Conservation (phyloP, 2,797 vertebrate species). For the Florisuga fusca region DNA sequence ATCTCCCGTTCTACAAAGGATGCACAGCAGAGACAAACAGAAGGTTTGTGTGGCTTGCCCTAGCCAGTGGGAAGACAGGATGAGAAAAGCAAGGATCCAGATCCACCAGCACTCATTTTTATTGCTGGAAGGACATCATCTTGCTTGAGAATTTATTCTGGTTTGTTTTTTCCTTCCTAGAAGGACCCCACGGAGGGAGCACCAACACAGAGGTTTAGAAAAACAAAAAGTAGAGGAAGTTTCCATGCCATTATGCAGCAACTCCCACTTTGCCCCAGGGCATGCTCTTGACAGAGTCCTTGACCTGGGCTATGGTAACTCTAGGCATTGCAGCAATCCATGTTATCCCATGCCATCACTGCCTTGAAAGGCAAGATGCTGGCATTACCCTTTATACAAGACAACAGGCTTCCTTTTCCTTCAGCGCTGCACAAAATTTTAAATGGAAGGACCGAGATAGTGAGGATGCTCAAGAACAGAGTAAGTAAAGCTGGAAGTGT, state of each 20-base stretch:
- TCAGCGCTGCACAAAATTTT: not conserved
- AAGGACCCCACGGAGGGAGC: not conserved
- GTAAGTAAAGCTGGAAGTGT: not conserved
- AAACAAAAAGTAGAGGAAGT: not conserved
- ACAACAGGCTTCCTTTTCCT: not conserved
- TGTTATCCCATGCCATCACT: not conserved
- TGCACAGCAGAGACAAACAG: not conserved
- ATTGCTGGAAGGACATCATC: not conserved
- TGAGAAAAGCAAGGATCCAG: not conserved
- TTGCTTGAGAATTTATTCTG: not conserved
- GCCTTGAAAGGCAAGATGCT: not conserved
- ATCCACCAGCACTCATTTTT: not conserved
- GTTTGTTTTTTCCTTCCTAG: not conserved
- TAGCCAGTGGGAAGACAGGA: not conserved
- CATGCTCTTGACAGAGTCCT: not conserved
- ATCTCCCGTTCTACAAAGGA: not conserved
- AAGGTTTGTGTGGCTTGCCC: not conserved
- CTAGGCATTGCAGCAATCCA: not conserved
- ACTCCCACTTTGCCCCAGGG: not conserved
- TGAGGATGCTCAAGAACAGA: not conserved
- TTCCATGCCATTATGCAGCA: not conserved
- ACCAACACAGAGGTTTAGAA: not conserved
- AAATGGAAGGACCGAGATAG: not conserved
- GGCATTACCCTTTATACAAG: not conserved
- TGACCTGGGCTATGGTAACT: not conserved